Evolutionary conservation across 2,113 vertebrate genomes (phyloP), one percentile per base, ranked within the genome.

Genomic region (Camelus bactrianus): DNA sequence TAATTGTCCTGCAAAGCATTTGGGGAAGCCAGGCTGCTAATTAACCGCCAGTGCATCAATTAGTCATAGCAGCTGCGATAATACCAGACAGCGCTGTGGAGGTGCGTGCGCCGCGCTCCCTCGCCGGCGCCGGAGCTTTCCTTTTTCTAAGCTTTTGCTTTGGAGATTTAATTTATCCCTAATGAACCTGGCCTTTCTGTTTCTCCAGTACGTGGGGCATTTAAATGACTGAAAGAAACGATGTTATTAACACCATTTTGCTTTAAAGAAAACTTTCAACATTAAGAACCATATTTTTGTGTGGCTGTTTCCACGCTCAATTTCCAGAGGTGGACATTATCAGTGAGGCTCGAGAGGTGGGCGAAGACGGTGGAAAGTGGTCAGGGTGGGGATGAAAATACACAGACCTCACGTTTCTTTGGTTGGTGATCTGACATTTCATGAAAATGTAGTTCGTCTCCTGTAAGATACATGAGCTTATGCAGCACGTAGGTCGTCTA

Each of bases 101-200:
- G 93, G 48, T 75, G 9, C 38, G 38, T 42, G 38, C 38, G 38
- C 38, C 38, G 38, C 38, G 38, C 38, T 4, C 38, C 38, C 38
- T 42, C 38, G 38, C 38, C 38, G 38, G 38, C 38, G 38, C 38
- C 38, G 38, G 89, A 54, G 92, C 73, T 16, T 72, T 95, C n/a
- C 73, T 82, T 95, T 65, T 67, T 79, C 50, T 7, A 67, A 89
- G 93, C 89, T 69, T 95, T 90, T 62, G 80, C 96, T 95, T 87
- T 96, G 96, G 97, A 98, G 96, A 96, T 95, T 95, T 97, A 97
- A 98, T 97, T 96, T 94, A 92, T 96, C 86, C 90, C 95, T 97
- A 94, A 95, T 94, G 95, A 97, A 93, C 93, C 80, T 83, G 77
- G 72, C 82, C 93, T 96, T 97, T 88, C 92, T 94, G 95, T 67